Base-by-base conservation (phyloP, 2,888 invertebrate genomes). In the Drosophila fungiperda region DNA sequence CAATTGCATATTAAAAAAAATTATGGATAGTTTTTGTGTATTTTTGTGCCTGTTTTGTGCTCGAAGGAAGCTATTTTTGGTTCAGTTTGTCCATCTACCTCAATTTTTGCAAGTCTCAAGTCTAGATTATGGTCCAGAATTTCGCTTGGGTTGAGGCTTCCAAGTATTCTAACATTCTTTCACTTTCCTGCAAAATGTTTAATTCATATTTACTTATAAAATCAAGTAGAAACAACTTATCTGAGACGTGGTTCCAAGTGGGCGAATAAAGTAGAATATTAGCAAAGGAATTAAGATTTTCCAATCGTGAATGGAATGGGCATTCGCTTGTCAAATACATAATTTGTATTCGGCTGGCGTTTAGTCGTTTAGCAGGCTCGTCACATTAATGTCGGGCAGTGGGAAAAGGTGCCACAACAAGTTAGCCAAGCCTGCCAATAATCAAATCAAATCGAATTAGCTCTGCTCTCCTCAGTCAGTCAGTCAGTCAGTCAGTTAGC, bases 381-480 rank as follows among this genome's bases (percentile, higher is more conserved):
- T 59, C 66, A 64, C 67, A 66, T 78, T 50, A 73, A 65, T 69
- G 62, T 58, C 53, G 53, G 32, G 11, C 26, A 12, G 9, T n/a
- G n/a, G 40, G 29, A 73, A 36, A 38, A 36, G 48, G 29, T 40
- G 57, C 12, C 33, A 49, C 15, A 45, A 15, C 45, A 29, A 29
- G 45, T 20, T 36, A 23, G 35, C 61, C 20, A 12, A 12, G 53
- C 23, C 52, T 66, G 53, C 26, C 70, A 67, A 82, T 83, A 88
- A 83, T 87, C 80, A 85, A 83, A 87, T 83, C 45, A 45, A 88
- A 83, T 87, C 80, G 82, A 83, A 87, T 83, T 15, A 45, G 8
- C 45, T 15, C 15, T 3, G 42, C 40, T 40, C 88, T 79, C 54
- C 48, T 55, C 53, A 60, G 40, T 61, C 55, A 45, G 32, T 59